These are phyloP conservation scores for Anas platyrhynchos DNA, from an alignment of 2,113 vertebrate species.

Conservation along the genomic window DNA sequence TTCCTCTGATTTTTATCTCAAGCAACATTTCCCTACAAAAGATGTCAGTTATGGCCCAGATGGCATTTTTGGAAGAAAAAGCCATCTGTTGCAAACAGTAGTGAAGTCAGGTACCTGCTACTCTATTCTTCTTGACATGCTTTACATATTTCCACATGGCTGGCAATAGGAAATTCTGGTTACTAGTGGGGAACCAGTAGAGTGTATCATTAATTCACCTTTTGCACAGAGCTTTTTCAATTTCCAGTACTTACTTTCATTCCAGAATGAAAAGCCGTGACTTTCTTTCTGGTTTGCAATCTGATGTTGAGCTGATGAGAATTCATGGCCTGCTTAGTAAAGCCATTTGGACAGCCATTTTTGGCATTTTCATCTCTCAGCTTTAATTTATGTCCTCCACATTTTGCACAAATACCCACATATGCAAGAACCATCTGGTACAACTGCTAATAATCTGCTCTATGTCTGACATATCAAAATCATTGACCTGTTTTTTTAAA, in stretches of 20 bases:
- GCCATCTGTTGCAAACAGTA: background rate
- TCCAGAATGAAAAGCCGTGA: background rate
- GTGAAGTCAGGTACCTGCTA: background rate
- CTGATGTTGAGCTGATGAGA: background rate
- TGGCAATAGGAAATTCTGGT: background rate
- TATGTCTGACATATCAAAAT: background rate
- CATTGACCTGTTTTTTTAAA: background rate
- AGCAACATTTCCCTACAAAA: background rate
- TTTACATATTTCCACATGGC: background rate
- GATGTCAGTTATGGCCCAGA: background rate
- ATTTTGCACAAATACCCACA: background rate
- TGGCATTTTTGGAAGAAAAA: background rate
- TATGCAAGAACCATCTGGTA: slow-evolving; percentile 2
- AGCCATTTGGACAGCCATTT: background rate
- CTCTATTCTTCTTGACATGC: accelerated
- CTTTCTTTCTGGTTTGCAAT: background rate
- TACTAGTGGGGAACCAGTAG: background rate
- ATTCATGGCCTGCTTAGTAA: background rate
- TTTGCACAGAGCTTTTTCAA: background rate
- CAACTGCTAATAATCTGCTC: background rate
- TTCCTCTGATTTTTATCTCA: background rate
- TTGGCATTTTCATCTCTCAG: background rate
- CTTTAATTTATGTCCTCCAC: background rate
- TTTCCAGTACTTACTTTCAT: background rate
- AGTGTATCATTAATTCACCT: background rate